Conservation (phyloP, 2,888 invertebrate genomes). For the Hyposoter dolosus region DNA sequence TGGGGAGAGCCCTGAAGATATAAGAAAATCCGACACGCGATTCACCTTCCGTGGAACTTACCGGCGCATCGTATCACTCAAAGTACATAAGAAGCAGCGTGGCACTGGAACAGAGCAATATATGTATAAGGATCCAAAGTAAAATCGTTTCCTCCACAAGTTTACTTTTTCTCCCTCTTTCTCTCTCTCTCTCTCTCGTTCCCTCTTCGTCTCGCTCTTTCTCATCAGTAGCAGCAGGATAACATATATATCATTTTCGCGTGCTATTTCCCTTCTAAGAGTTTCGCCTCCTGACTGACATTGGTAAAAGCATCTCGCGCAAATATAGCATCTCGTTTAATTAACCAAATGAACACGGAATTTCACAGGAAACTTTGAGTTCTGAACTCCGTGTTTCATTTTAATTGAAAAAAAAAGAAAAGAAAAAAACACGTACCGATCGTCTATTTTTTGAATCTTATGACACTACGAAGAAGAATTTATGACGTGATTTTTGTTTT, state of each 20-base stretch:
- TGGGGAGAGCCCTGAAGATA: constrained; percentile 23
- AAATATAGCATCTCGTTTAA: constrained; percentile 15
- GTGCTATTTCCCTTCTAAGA: neutral
- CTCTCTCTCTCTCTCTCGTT: neutral
- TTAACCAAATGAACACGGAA: neutral
- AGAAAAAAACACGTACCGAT: neutral
- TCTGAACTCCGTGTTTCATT: neutral
- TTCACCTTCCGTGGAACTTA: constrained; percentile 84
- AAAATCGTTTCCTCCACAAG: constrained; percentile 12
- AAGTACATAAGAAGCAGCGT: constrained; percentile 10
- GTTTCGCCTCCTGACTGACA: constrained; percentile 3
- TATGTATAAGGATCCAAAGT: neutral
- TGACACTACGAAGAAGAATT: neutral
- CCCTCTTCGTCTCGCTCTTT: neutral
- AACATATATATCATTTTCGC: neutral
- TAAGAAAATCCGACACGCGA: constrained; percentile 73
- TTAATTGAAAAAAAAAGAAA: neutral
- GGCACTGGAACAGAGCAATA: neutral
- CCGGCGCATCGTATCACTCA: constrained; percentile 23
- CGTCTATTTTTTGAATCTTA: neutral
- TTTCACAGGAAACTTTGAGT: neutral
- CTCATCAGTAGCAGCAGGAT: neutral
- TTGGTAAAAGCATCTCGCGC: neutral
- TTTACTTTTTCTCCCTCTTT: constrained; percentile 4
- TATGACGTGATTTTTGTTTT: neutral